Evolutionary conservation across 1,140 invertebrate species (phyloP), one percentile per base, ranked within the genome.

Genomic region (Panagrolaimus sp.): DNA sequence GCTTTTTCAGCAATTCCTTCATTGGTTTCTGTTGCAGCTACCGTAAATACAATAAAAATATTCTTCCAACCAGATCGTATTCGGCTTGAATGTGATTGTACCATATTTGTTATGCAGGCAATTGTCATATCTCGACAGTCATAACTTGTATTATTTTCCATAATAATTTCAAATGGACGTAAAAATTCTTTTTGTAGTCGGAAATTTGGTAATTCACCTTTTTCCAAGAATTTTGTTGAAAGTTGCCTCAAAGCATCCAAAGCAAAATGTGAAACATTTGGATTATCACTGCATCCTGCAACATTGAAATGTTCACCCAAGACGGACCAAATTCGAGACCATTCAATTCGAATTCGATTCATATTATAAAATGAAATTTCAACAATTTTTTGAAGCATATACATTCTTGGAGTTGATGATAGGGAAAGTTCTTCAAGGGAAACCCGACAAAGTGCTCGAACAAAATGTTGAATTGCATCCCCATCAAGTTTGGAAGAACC

Each of bases 301-400:
- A 86, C 87, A 74, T 88, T 89, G 74, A 88, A 89, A 78, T 88
- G 88, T 44, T 88, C 86, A 62, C 88, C 88, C 7, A 89, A 78
- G 38, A 88, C 83, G 67, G 96, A 91, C 96, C 96, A 99, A 73
- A 99, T 98, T 17, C 47, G 24, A 24, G 14, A 21, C 92, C 92
- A 95, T 83, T 98, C 94, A 67, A 99, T 86, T 79, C 96, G 89
- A 78, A 99, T 98, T 77, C 96, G 89, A 8, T 93, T 93, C 96
- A 99, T 99, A 83, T 99, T 99, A 86, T 99, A 99, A 83, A 98
- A 98, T 0, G 94, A 97, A 74, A 99, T 98, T 86, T 99, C 96
- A 0, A 99, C 96, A 63, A 99, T 94, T 84, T 99, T 99, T 80
- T 96, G 94, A 15, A 99, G 84, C 62, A 94, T 96, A 83, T 96